These are phyloP conservation scores for Margarornis squamiger DNA, from an alignment of 2,797 vertebrate genomes.

Conservation along the genomic window DNA sequence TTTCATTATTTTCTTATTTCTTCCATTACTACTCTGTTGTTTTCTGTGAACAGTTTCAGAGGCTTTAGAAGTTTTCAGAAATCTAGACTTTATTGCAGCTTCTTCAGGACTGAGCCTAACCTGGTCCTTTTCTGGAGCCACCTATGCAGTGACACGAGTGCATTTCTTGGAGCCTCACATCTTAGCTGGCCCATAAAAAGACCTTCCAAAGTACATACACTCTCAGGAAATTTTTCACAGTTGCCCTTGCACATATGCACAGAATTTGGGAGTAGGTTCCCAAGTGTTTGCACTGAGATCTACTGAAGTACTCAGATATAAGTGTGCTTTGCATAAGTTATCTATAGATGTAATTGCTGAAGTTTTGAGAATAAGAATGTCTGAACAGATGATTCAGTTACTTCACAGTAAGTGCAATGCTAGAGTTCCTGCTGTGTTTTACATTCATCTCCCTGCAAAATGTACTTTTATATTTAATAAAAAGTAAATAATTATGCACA, in stretches of 20 bases:
- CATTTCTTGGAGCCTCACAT: background rate
- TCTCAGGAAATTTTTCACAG: background rate
- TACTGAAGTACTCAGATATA: background rate
- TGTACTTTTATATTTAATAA: background rate
- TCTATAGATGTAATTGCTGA: background rate
- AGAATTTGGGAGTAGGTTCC: background rate
- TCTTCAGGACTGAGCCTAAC: background rate
- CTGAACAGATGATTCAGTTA: background rate
- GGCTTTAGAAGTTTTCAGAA: background rate
- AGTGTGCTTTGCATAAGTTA: background rate
- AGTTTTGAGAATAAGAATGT: background rate
- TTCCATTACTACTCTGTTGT: background rate
- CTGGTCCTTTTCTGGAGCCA: background rate
- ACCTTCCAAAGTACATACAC: background rate
- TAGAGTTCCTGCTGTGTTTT: background rate
- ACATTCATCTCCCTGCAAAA: background rate
- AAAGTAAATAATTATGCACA: background rate
- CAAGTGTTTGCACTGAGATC: background rate
- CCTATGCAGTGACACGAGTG: accelerated
- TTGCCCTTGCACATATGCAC: accelerated
- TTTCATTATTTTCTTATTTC: background rate
- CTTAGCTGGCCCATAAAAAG: background rate
- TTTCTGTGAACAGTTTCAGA: background rate
- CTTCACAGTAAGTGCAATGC: background rate
- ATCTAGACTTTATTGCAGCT: background rate